These are phyloP conservation scores for Odontocolon sp. DNA, from an alignment of 2,888 invertebrate genomes.

Conservation along the genomic window DNA sequence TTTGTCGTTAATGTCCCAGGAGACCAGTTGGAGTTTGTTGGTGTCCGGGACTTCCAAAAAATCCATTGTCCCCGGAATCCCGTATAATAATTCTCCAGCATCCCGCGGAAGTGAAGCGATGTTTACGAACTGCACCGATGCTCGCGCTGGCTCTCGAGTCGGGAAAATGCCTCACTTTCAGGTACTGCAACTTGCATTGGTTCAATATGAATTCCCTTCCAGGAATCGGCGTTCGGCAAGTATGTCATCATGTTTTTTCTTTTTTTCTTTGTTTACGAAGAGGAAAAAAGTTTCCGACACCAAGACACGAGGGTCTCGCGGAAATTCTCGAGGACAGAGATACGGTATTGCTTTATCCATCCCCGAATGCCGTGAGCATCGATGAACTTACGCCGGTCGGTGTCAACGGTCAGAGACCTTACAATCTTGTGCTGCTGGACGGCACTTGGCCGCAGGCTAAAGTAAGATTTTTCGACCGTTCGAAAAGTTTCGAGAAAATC, in stretches of 20 bases:
- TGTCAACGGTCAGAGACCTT: conserved; percentile 81
- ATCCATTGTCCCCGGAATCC: conserved; percentile 86
- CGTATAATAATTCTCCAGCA: conserved; percentile 93
- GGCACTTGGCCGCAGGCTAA: conserved; percentile 98
- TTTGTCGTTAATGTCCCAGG: conserved; percentile 80
- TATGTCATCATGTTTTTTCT: too few relatives aligned
- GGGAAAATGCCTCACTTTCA: conserved; percentile 87
- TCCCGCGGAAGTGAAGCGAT: conserved; percentile 95
- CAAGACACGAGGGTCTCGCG: conserved; percentile 85
- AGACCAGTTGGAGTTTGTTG: conserved; percentile 94
- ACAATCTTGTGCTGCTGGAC: conserved; percentile 93
- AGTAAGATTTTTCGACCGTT: conserved; percentile 65
- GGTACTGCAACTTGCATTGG: too few relatives aligned
- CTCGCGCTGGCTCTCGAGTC: conserved; percentile 88
- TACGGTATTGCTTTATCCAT: conserved; percentile 91
- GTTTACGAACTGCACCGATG: conserved; percentile 95
- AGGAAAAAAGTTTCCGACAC: conserved; percentile 92
- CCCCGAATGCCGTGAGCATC: conserved; percentile 88
- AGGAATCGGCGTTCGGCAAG: too few relatives aligned
- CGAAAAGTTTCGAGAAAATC: too few relatives aligned
- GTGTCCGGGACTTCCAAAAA: conserved; percentile 91
- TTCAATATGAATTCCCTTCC: too few relatives aligned
- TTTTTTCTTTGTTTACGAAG: conserved; percentile 80
- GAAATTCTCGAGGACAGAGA: conserved; percentile 86
- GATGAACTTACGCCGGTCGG: conserved; percentile 81